Base-by-base conservation (phyloP, 2,888 invertebrate species). In the Archaeoteleia sp. region DNA sequence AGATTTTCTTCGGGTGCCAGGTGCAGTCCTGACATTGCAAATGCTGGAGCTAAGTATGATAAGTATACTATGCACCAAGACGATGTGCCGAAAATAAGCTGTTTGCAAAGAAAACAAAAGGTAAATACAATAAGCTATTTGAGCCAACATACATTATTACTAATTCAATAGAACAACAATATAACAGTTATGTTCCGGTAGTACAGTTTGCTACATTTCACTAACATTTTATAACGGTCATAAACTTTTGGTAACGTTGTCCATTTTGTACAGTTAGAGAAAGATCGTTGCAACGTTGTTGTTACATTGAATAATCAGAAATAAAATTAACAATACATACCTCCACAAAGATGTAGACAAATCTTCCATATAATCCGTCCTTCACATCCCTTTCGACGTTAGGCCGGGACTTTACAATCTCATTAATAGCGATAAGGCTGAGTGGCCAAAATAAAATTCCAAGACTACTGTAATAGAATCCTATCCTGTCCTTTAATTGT, bases 381-480 rank as follows among this genome's bases (percentile, higher is more conserved):
- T 90, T 89, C 42, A 95, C 90, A 78, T 96, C 96, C 46, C 94
- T 88, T 79, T 93, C 93, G 0, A 95, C 91, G 71, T 92, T 85
- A 1, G 84, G 80, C 61, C 87, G 84, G 45, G 85, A 85, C 29
- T 82, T 80, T 37, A 86, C 84, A 7, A 87, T 86, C 55, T 87
- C 87, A 14, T 85, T 77, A 20, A 85, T 81, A 1, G 81, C 82
- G 1, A 83, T 63, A 0, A 85, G 55, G 34, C 80, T 79, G 2
- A 95, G 83, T 0, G 96, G 95, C 93, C 95, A 94, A 37, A 90
- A 88, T 1, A 91, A 88, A 30, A 97, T 81, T 39, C 92, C 92
- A 89, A 95, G 90, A 67, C 94, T 91, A 14, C 92, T 89, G 83
- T 95, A 95, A 83, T 96, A 94, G 82, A 93, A 95, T n/a, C 96